Evolutionary conservation across 2,797 vertebrate species (phyloP).

Genomic region (Petrocephalus sullivani): DNA sequence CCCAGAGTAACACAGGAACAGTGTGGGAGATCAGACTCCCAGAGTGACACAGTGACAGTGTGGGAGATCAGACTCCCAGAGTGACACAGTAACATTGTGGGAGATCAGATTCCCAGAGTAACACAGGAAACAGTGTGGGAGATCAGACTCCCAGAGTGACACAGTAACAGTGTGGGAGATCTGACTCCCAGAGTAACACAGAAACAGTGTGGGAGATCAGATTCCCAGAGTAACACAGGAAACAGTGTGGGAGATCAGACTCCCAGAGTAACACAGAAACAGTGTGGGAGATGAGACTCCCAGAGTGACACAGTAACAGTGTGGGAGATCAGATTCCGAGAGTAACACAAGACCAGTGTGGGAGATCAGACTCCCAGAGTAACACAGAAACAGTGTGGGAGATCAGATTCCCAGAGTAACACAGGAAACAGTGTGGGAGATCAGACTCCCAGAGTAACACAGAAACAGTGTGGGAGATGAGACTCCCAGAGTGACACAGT

Average conservation of each 20-base stretch:
- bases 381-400: background rate
- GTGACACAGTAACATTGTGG: too few species aligned
- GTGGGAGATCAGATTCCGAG: background rate
- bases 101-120: background rate
- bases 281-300: background rate
- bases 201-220: background rate
- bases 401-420: background rate
- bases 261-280: background rate
- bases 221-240: background rate
- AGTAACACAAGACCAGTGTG: too few species aligned
- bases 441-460: background rate
- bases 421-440: background rate
- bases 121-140: too few species aligned
- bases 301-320: background rate
- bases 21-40: background rate
- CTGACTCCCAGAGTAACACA: background rate
- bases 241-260: background rate
- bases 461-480: background rate
- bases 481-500: background rate
- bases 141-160: background rate
- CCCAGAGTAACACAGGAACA: background rate
- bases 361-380: too few species aligned
- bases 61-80: background rate
- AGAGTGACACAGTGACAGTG: background rate
- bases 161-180: background rate